Percentiles rank a stretch among this genome's conserved stretches.
Conservation (phyloP, 2,797 vertebrate species). For the Chiroxiphia lanceolata region DNA sequence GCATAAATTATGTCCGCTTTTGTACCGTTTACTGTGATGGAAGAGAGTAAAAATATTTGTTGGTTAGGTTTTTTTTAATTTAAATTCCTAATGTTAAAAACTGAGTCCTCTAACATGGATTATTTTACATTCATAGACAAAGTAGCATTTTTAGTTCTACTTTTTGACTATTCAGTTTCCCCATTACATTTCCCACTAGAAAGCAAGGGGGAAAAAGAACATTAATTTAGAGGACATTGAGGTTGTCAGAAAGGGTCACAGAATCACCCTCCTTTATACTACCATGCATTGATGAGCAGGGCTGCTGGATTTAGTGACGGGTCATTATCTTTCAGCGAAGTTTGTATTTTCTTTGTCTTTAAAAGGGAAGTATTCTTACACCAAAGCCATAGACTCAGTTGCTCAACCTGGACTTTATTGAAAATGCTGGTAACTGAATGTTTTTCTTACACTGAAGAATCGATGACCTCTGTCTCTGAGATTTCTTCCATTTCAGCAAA, state of each 20-base stretch:
- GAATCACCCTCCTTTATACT: not conserved
- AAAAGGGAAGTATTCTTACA: not conserved
- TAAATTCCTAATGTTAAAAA: not conserved
- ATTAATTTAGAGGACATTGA: not conserved
- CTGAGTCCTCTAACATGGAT: not conserved
- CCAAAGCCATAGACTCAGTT: not conserved
- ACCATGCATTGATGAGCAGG: not conserved
- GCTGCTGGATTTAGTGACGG: not conserved
- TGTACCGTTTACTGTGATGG: not conserved
- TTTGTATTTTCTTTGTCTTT: not conserved
- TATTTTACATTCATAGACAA: not conserved
- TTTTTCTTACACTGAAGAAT: not conserved
- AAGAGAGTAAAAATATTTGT: not conserved
- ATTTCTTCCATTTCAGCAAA: not conserved
- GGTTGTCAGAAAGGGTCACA: not conserved
- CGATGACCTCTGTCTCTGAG: not conserved
- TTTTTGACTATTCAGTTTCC: not conserved
- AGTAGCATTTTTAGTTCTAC: not conserved
- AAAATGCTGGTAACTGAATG: not conserved
- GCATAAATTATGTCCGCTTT: not conserved
- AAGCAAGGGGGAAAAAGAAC: rapidly evolving
- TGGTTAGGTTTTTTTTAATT: rapidly evolving
- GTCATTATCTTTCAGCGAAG: not conserved
- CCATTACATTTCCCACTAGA: not conserved
- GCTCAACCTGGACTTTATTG: not conserved